A percentile compares a stretch with the other conserved stretches of the same genome.
phyloP scores from a whole-genome alignment of 1,140 invertebrate genomes.

The Andricus grossulariae region DNA sequence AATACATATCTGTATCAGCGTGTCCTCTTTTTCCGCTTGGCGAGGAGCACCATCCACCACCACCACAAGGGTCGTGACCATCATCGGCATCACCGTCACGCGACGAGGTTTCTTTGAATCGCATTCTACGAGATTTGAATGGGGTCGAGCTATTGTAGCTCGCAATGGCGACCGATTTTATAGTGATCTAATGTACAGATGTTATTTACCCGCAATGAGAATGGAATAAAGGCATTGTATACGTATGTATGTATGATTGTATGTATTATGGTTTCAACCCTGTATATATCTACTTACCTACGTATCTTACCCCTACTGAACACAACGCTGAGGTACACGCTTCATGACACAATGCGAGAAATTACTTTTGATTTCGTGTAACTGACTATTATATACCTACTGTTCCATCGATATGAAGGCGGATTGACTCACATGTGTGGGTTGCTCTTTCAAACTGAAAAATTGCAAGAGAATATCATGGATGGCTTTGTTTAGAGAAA shows the following conservation, averaged over 20 bases:
- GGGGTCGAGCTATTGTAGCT: conserved; percentile 65
- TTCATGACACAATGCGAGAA: conserved; percentile 53
- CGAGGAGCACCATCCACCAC: conserved; percentile 26
- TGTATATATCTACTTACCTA: conserved; percentile 63
- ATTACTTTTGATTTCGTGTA: conserved; percentile 56
- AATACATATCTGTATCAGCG: conserved; percentile 6
- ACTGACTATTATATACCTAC: conserved; percentile 52
- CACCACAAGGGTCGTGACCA: conserved; percentile 40
- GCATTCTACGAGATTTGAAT: conserved; percentile 70
- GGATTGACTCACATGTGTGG: conserved; percentile 11
- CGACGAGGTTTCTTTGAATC: conserved; percentile 70
- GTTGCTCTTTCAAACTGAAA: not conserved
- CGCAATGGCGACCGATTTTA: conserved; percentile 72
- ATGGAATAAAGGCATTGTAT: conserved; percentile 70
- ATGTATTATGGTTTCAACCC: conserved; percentile 60
- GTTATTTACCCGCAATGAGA: conserved; percentile 74
- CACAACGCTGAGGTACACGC: conserved; percentile 45
- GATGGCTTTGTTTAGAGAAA: too few species aligned
- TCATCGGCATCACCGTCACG: conserved; percentile 57
- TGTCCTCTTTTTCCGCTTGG: conserved; percentile 9
- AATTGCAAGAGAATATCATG: not conserved
- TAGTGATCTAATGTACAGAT: conserved; percentile 75
- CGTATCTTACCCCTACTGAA: conserved; percentile 48
- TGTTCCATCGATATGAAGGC: not conserved
- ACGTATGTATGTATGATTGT: conserved; percentile 54